Percentiles rank a stretch among this genome's conserved stretches.
Evolutionary conservation across 2,797 vertebrate species (phyloP).

Genomic region (Huso huso): DNA sequence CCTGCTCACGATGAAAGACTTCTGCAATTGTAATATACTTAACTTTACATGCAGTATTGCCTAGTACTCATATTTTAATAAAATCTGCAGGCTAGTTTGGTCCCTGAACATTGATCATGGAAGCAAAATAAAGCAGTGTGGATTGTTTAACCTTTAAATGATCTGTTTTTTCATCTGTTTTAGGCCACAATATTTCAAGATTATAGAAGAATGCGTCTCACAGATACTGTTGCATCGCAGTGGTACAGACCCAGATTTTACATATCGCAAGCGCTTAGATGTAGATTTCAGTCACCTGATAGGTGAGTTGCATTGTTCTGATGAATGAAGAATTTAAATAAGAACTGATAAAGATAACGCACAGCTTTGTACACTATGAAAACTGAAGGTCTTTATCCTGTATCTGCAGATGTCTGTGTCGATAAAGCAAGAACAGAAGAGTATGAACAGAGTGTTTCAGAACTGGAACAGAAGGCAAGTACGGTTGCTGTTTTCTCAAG

Average conservation of each 20-base stretch:
- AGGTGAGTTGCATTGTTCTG: slow-evolving; percentile 59
- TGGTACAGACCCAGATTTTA: slow-evolving; percentile 90
- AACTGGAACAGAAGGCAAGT: slow-evolving; percentile 79
- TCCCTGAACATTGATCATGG: too few species aligned
- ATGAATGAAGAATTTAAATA: neutral
- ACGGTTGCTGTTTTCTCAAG: slow-evolving; percentile 6
- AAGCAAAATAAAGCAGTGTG: too few species aligned
- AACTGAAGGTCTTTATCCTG: slow-evolving; percentile 10
- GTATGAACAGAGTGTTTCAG: slow-evolving; percentile 74
- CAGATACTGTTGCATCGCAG: slow-evolving; percentile 91
- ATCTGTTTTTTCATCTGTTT: slow-evolving; percentile 24
- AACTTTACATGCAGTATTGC: too few species aligned
- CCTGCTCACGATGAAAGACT: too few species aligned
- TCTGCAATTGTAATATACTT: too few species aligned
- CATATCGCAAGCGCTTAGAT: slow-evolving; percentile 88
- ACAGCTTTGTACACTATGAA: slow-evolving; percentile 3
- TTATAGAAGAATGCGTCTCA: slow-evolving; percentile 92
- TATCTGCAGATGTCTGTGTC: slow-evolving; percentile 75
- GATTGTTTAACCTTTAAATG: too few species aligned
- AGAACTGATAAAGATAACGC: neutral
- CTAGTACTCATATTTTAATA: too few species aligned
- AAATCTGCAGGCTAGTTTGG: too few species aligned
- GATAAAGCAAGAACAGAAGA: slow-evolving; percentile 81
- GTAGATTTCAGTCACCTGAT: slow-evolving; percentile 85
- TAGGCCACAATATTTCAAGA: slow-evolving; percentile 93